Conservation (phyloP, 1,140 invertebrate species). For the Drosophila orena region DNA sequence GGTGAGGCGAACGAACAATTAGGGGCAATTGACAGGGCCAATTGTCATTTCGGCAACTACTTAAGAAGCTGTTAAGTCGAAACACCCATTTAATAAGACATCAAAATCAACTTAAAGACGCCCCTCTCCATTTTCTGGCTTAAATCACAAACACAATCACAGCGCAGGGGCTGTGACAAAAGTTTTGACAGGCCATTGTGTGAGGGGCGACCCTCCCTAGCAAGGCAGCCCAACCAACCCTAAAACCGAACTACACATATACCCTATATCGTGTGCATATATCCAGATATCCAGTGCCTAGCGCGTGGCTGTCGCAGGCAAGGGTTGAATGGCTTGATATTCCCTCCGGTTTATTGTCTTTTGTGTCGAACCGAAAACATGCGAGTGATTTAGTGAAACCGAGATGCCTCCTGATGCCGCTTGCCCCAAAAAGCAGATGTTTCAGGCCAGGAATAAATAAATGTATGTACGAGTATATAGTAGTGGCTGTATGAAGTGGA, state of each 20-base stretch:
- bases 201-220: slow-evolving; percentile 11
- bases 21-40: slow-evolving; percentile 12
- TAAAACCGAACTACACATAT: slow-evolving; percentile 7
- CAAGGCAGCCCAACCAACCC: slow-evolving; percentile 10
- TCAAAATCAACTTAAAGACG: slow-evolving; percentile 72
- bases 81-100: slow-evolving; percentile 77
- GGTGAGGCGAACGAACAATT: slow-evolving; percentile 13
- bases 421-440: slow-evolving; percentile 67
- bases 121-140: not conserved
- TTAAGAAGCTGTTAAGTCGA: slow-evolving; percentile 75
- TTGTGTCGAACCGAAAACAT: slow-evolving; percentile 44
- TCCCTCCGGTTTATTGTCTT: slow-evolving; percentile 54
- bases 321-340: slow-evolving; percentile 59
- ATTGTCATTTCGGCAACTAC: slow-evolving; percentile 70
- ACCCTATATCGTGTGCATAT: not conserved
- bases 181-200: slow-evolving; percentile 73
- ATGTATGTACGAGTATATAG: too few relatives aligned
- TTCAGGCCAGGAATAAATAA: slow-evolving; percentile 38
- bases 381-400: slow-evolving; percentile 71
- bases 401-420: slow-evolving; percentile 47
- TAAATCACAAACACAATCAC: slow-evolving; percentile 47
- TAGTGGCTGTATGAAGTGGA: slow-evolving; percentile 62
- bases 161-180: slow-evolving; percentile 50
- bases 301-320: slow-evolving; percentile 74
- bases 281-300: slow-evolving; percentile 28